Base-by-base conservation (phyloP, 2,888 invertebrate species). In the Limnephilus rhombicus region DNA sequence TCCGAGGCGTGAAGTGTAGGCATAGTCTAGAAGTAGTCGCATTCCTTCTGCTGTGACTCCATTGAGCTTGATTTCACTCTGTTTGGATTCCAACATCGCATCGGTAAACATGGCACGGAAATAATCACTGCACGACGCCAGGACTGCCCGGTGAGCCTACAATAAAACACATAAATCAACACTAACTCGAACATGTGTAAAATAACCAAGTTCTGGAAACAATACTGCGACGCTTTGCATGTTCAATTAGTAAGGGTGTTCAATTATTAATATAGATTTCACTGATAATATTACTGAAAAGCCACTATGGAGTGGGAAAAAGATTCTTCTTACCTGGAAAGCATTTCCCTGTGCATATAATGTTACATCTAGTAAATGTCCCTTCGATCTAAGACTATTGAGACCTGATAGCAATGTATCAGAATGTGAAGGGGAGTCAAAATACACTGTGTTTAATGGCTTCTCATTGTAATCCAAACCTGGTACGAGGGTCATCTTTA, bases 41-140 rank as follows among this genome's bases (percentile, higher is more conserved):
- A 98, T 97, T 31, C 97, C 98, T 82, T 96, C 96, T 0, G 97
- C 97, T 11, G 97, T 96, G 9, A 98, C 96, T 3, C 97, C 98
- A 94, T 97, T 97, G 68, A 98, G 94, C 93, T 96, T 96, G 12
- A 98, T 97, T 94, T 97, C 97, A 91, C 96, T 96, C 94, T 97
- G 97, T 31, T 96, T 95, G 41, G 97, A 96, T 95, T 98, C 98
- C 93, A 96, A 95, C 96, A 98, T 97, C 86, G 97, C 97, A 94
- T 97, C 97, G 0, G 97, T 97, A 94, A 98, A 98, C 98, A 98
- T 98, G 90, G 98, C 98, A 94, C 97, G 96, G 95, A 98, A 98
- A 94, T 98, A 98, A 94, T 97, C 97, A 94, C 97, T 97, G 94
- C 97, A 97, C 49, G 98, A 97, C 4, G 98, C 97, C 92, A 98